Evolutionary conservation across 37 sponge, comb jelly and placozoan genomes (phyloP), one percentile per base, ranked within the genome.

Genomic region (Spongilla lacustris): DNA sequence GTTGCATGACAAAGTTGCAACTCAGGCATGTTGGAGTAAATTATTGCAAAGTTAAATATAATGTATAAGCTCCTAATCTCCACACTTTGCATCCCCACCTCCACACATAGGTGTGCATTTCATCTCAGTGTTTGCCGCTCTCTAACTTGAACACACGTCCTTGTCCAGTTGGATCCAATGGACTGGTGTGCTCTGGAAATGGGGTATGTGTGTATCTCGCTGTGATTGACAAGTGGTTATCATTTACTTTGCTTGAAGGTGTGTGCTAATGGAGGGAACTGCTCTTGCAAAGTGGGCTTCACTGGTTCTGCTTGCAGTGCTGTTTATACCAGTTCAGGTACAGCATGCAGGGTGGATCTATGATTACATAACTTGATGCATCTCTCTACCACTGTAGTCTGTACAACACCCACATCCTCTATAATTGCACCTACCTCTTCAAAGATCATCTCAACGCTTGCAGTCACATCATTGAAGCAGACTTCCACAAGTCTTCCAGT

Each of bases 211-310:
- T 23, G 38, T 68, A 4, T 80, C 2, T 9, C 8, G 29, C 80
- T 28, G 24, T 69, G 34, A 32, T 50, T 21, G 12, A 32, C 8
- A 25, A 25, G 5, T 71, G 27, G 19, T n/a, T 34, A 67, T 11
- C 71, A 19, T 33, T 1, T 46, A 50, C 17, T 29, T 9, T 3
- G 12, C 0, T 21, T 80, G 2, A 37, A 93, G 93, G 68, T 38
- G 11, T 93, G 93, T 28, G 89, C 83, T 48, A 86, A 89, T 31
- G 73, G 34, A 27, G 79, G 85, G 0, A 23, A 33, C 19, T 92
- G 93, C 67, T 85, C 90, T 22, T 93, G 93, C 38, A 79, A 79
- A 78, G 83, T 36, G 31, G 90, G 93, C 26, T 93, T 82, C 28
- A 67, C 36, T 35, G 93, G 93, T 25, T 29, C 74, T 35, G 46